Evolutionary conservation across 2,888 invertebrate species (phyloP), one percentile per base, ranked within the genome.

Genomic region (Callyntrura sp.): DNA sequence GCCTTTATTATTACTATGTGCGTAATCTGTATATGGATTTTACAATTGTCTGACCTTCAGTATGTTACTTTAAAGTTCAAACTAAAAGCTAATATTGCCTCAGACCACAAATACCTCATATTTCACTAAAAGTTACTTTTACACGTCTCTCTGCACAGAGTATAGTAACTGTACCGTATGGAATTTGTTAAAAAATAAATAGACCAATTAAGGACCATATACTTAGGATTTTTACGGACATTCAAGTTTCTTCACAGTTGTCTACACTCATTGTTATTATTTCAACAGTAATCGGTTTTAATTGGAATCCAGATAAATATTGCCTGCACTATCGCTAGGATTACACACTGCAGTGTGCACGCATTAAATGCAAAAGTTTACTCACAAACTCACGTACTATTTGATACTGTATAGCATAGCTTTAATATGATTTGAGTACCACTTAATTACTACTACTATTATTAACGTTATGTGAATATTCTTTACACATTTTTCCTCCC

Each of bases 1-100:
- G 48, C 20, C 76, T 88, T 68, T 68, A 28, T 43, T 76, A 73
- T 85, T 70, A 60, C 20, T 88, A 76, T 83, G 83, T 88, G 88
- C 83, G 83, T 83, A 62, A 62, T 57, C 25, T 76, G 65, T 81
- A 89, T 62, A 85, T n/a, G n/a, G 45, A 84, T 79, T 86, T 65
- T 86, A 79, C 86, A 86, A 55, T 83, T 68, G 79, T 65, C 89
- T 89, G 84, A 84, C 45, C 89, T 68, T 88, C n/a, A 43, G 17
- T 62, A 60, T 28, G n/a, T 6, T 25, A 48, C 14, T 55, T 8
- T 85, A 73, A 45, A 28, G 43, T 85, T 48, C 62, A 85, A 68
- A 89, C 25, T 84, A 89, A n/a, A 78, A 62, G 70, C 70, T 89
- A 89, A 89, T 89, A 89, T 89, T 89, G 89, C 89, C 89, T 85